These are phyloP conservation scores for Abramis brama DNA, from an alignment of 2,113 vertebrate genomes.

Conservation along the genomic window DNA sequence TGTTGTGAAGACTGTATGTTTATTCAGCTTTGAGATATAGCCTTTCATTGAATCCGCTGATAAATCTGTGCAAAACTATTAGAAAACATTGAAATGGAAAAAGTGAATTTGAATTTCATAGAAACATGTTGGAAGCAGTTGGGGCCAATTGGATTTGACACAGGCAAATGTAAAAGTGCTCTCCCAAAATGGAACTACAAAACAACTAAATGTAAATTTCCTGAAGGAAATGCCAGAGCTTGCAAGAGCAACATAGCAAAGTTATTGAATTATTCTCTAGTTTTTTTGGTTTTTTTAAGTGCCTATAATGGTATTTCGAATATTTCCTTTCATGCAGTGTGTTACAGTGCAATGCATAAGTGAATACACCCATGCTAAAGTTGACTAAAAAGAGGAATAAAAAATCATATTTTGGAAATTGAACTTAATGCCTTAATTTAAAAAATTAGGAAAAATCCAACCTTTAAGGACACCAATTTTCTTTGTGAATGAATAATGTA, in stretches of 20 bases:
- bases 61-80: constrained; percentile 49
- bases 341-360: too few species aligned
- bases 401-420: too few species aligned
- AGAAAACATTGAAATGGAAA: constrained; percentile 38
- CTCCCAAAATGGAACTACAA: constrained; percentile 46
- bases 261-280: neutral
- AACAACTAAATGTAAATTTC: constrained; percentile 29
- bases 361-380: too few species aligned
- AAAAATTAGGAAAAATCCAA: too few species aligned
- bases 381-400: too few species aligned
- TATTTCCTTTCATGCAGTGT: too few species aligned
- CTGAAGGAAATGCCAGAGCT: neutral
- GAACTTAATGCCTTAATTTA: too few species aligned
- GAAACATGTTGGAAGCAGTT: constrained; percentile 19
- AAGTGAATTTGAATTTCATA: constrained; percentile 51
- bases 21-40: constrained; percentile 39
- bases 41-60: constrained; percentile 30
- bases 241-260: neutral
- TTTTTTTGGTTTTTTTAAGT: too few species aligned
- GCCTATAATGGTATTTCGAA: too few species aligned
- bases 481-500: too few species aligned
- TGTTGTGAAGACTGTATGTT: constrained; percentile 45
- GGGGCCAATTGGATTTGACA: constrained; percentile 45
- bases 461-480: too few species aligned
- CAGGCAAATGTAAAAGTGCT: constrained; percentile 52